Base-by-base conservation (phyloP, 2,113 vertebrate species). In the Eubucco bourcierii region DNA sequence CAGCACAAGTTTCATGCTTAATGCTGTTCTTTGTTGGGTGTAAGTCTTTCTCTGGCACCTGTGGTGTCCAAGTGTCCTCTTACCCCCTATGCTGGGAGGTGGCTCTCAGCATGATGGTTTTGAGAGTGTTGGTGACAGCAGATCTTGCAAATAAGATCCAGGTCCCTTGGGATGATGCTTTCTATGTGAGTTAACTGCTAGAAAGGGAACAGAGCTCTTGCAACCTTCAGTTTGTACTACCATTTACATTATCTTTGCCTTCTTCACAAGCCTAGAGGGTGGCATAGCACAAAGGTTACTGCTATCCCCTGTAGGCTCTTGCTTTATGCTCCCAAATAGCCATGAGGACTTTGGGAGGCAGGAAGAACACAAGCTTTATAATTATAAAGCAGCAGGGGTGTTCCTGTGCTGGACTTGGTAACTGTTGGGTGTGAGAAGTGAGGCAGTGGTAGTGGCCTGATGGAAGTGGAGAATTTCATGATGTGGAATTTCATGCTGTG, bases 121-220 rank as follows among this genome's bases (percentile, higher is more conserved):
- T 52, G 75, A 19, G 24, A 33, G 4, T 23, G 11, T 14, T 2
- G 4, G 0, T 33, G 37, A 23, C 0, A 3, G 15, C 34, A 58
- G 31, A 33, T 25, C 16, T 29, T 19, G 23, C 33, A n/a, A 39
- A 52, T 12, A 23, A 10, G 27, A 50, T 39, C 27, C 4, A 20
- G 15, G 39, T 25, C 11, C 63, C 16, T 12, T 16, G 41, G 41
- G 77, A 31, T 0, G 3, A 9, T 27, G 14, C 21, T 52, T 52
- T 52, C 50, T 25, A 4, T 23, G 17, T 15, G n/a, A 70, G 39
- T 13, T 66, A 60, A 52, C 16, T 27, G 66, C 65, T 80, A 21
- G 28, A 74, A 53, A 41, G 31, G 25, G 17, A 66, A 29, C 25
- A 55, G 47, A 41, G n/a, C 31, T 79, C 53, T 68, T 37, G 33